A percentile compares a stretch with the other conserved stretches of the same genome.
phyloP scores from a whole-genome alignment of 2,888 invertebrate species.

The Falcaria lacertinaria region DNA sequence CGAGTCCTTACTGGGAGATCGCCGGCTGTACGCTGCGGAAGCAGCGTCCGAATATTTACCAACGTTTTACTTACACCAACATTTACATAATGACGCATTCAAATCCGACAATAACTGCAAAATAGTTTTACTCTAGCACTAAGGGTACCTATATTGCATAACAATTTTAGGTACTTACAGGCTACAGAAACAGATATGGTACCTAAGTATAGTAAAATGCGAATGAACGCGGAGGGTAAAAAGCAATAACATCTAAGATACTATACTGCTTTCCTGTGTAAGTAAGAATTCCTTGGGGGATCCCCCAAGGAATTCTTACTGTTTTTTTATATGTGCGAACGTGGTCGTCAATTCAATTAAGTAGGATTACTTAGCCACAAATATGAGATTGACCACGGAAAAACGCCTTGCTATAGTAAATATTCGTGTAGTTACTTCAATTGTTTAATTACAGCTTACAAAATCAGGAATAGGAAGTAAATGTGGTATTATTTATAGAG shows the following conservation, averaged over 20 bases:
- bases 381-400: constrained; percentile 1
- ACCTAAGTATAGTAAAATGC: constrained; percentile 3
- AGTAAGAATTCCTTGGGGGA: constrained; percentile 20
- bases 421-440: neutral
- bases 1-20: constrained; percentile 57
- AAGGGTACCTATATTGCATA: neutral
- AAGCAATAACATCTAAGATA: constrained; percentile 11
- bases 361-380: constrained; percentile 17
- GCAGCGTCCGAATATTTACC: constrained; percentile 56
- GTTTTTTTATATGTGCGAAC: constrained; percentile 8
- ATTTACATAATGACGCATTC: constrained; percentile 34
- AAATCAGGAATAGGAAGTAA: too few species aligned
- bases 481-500: neutral
- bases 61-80: constrained; percentile 54
- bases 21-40: constrained; percentile 42
- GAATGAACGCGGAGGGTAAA: constrained; percentile 7
- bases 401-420: neutral
- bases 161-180: neutral
- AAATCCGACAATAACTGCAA: constrained; percentile 6
- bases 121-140: neutral
- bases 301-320: constrained; percentile 13
- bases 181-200: neutral
- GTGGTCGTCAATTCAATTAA: constrained; percentile 23
- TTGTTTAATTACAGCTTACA: too few species aligned
- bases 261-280: constrained; percentile 13